Evolutionary conservation across 2,888 invertebrate genomes (phyloP), one percentile per base, ranked within the genome.

Genomic region (Drosophila sordidula): DNA sequence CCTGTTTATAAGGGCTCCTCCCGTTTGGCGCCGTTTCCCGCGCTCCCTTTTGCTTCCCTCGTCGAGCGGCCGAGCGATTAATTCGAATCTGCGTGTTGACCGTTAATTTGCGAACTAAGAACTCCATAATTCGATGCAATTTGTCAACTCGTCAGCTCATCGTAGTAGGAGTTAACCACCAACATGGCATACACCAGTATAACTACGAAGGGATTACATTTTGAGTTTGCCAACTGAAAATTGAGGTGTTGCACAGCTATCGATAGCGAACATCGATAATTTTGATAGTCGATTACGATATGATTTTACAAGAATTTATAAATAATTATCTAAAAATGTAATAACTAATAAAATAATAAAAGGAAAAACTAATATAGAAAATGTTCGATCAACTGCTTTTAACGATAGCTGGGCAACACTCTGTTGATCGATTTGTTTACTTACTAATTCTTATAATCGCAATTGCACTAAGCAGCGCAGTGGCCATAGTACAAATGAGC

Each of bases 1-100:
- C 85, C 84, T 71, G 84, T 78, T 86, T 78, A 69, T 55, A 73
- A 68, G 49, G 73, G 55, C 47, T 25, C 9, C 12, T 26, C 16
- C 6, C 6, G 26, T 16, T 38, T 14, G 6, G 2, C 39, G 16
- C 22, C n/a, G 8, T 25, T n/a, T 26, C n/a, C 8, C 44, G 9
- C 6, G 4, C 9, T 18, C 3, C 6, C 8, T n/a, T n/a, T 45
- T 8, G 4, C 6, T 11, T 2, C 14, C 18, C 18, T 5, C 11
- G 9, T 41, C 2, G 16, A 39, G 5, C 12, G 16, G 1, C 6
- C 6, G 8, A 29, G 8, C 8, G 26, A n/a, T 18, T 34, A 38
- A 38, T 11, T 26, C 5, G 6, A 16, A 47, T 5, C 47, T 9
- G 32, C 6, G 25, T 22, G 59, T 38, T 41, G n/a, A 42, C 36